These are phyloP conservation scores for Mythimna lalbum DNA, from an alignment of 2,888 invertebrate species.

Conservation along the genomic window DNA sequence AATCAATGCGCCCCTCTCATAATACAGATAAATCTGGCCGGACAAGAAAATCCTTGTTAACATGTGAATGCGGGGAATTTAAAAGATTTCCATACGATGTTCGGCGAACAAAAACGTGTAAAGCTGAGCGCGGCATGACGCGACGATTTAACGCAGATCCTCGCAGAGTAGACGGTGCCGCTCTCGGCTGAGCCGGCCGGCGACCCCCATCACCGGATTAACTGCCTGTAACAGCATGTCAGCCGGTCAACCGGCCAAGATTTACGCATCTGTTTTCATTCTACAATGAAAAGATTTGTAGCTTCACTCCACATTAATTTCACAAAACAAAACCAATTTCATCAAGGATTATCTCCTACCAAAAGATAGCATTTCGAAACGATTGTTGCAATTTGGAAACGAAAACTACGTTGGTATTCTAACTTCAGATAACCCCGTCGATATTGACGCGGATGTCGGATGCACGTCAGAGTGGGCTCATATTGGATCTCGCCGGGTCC, in stretches of 20 bases:
- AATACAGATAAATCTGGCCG: conserved; percentile 39
- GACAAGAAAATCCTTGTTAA: conserved; percentile 61
- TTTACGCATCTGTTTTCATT: conserved; percentile 84
- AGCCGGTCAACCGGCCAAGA: conserved; percentile 83
- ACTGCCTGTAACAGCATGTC: conserved; percentile 87
- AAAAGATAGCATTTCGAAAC: conserved; percentile 7
- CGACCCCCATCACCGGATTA: conserved; percentile 87
- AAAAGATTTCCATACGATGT: conserved; percentile 64
- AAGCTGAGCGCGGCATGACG: conserved; percentile 73
- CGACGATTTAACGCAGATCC: conserved; percentile 77
- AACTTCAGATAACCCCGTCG: conserved; percentile 68
- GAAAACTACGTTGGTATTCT: conserved; percentile 55
- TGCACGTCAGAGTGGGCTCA: conserved; percentile 80
- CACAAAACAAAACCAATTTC: conserved; percentile 50
- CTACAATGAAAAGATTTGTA: conserved; percentile 76
- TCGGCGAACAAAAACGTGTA: conserved; percentile 61
- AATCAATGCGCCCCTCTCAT: conserved; percentile 22
- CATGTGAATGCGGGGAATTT: conserved; percentile 61
- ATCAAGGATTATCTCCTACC: conserved; percentile 23
- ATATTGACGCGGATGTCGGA: conserved; percentile 76
- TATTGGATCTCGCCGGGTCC: conserved; percentile 82
- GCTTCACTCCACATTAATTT: conserved; percentile 56
- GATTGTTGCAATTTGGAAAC: conserved; percentile 36
- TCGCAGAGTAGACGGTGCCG: conserved; percentile 76
- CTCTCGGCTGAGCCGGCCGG: conserved; percentile 79